Percentiles rank a stretch among this genome's conserved stretches.
phyloP scores from a whole-genome alignment of 2,888 invertebrate species.

The Troides oblongomaculatus region DNA sequence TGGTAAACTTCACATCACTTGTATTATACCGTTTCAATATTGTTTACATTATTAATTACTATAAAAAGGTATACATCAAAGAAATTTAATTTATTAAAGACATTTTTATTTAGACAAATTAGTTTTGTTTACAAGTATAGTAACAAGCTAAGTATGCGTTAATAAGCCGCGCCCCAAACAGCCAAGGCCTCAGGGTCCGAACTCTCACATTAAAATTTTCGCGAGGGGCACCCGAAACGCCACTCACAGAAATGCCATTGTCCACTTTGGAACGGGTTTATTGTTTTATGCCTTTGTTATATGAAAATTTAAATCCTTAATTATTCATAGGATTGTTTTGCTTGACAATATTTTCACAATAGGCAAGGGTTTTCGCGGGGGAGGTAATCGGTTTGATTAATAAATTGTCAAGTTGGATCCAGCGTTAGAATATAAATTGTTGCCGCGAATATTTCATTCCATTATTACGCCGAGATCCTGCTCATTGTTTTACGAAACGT shows the following conservation, averaged over 20 bases:
- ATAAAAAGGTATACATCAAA: background rate
- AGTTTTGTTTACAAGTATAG: slow-evolving; percentile 7
- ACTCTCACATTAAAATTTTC: slow-evolving; percentile 61
- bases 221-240: slow-evolving; percentile 61
- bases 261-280: slow-evolving; percentile 74
- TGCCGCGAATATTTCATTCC: slow-evolving; percentile 77
- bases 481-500: slow-evolving; percentile 78
- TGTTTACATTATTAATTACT: no score
- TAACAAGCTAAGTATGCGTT: slow-evolving; percentile 18
- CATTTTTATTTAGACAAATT: background rate
- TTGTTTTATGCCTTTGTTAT: slow-evolving; percentile 78
- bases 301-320: slow-evolving; percentile 79
- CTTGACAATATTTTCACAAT: slow-evolving; percentile 78
- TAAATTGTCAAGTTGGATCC: slow-evolving; percentile 80
- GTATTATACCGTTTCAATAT: no score
- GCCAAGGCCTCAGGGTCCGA: slow-evolving; percentile 43
- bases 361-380: slow-evolving; percentile 68
- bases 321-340: slow-evolving; percentile 79
- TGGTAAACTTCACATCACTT: no score
- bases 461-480: slow-evolving; percentile 69
- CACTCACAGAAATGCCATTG: slow-evolving; percentile 72
- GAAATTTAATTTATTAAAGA: background rate
- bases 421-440: slow-evolving; percentile 78
- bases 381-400: slow-evolving; percentile 80
- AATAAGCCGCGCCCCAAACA: slow-evolving; percentile 39